Conservation (phyloP, 1,140 invertebrate genomes). For the Acromyrmex charruanus region DNA sequence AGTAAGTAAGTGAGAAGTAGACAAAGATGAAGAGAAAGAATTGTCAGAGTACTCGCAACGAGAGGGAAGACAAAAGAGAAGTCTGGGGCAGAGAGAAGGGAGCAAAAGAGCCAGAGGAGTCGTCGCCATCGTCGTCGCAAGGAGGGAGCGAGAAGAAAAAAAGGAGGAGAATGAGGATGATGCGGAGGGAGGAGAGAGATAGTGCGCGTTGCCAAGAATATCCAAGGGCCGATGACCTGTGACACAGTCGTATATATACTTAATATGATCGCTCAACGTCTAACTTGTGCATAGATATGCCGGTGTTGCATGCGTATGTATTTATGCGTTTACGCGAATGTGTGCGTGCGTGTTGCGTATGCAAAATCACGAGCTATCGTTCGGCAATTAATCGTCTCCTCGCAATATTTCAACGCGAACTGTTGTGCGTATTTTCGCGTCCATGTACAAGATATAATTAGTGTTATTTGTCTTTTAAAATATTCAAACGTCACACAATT, state of each 20-base stretch:
- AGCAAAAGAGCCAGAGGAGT: constrained; percentile 39
- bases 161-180: constrained; percentile 54
- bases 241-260: constrained; percentile 70
- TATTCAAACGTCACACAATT: background rate
- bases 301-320: constrained; percentile 1
- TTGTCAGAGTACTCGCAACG: constrained; percentile 38
- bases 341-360: background rate
- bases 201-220: constrained; percentile 69
- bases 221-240: constrained; percentile 72
- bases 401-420: background rate
- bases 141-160: constrained; percentile 38
- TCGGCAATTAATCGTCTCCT: constrained; percentile 38
- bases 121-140: constrained; percentile 47
- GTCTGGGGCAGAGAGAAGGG: constrained; percentile 32
- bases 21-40: constrained; percentile 48
- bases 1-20: constrained; percentile 16
- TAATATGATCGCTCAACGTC: constrained; percentile 67
- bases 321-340: background rate
- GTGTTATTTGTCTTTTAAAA: background rate
- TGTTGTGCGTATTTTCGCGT: constrained; percentile 12
- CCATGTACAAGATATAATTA: background rate
- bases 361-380: constrained; percentile 36
- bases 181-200: constrained; percentile 56
- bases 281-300: constrained; percentile 59
- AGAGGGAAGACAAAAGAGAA: constrained; percentile 59